Percentiles rank a stretch among this genome's conserved stretches.
Conservation (phyloP, 1,140 invertebrate species). For the Lutraria rhynchaena region DNA sequence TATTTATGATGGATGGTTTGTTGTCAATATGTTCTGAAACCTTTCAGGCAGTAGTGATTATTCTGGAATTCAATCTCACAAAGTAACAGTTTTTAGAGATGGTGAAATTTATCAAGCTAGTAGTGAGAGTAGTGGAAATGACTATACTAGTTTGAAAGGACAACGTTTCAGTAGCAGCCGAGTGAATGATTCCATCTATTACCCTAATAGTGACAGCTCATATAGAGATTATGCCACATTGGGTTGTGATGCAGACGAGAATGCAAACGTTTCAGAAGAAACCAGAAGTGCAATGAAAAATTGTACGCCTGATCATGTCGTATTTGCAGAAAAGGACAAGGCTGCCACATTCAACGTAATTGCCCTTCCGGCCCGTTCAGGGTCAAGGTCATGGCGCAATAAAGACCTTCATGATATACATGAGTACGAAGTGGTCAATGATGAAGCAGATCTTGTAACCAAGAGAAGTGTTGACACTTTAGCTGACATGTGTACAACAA, state of each 20-base stretch:
- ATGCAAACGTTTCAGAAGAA: neutral
- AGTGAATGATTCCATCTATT: slow-evolving; percentile 2
- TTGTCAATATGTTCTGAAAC: neutral
- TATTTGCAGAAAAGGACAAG: neutral
- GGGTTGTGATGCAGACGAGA: neutral
- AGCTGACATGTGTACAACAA: slow-evolving; percentile 11
- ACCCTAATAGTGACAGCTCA: slow-evolving; percentile 19
- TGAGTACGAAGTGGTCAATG: slow-evolving; percentile 14
- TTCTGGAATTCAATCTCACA: neutral
- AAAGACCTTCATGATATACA: slow-evolving; percentile 13
- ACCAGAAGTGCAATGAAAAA: too few species aligned
- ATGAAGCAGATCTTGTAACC: neutral
- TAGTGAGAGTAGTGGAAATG: slow-evolving; percentile 27
- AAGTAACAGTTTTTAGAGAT: slow-evolving; percentile 6
- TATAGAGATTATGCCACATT: slow-evolving; percentile 22
- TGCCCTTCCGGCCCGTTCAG: neutral
- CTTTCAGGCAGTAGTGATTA: slow-evolving; percentile 33
- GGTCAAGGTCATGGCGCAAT: neutral
- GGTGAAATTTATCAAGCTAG: slow-evolving; percentile 24
- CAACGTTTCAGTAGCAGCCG: neutral
- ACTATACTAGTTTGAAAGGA: slow-evolving; percentile 34
- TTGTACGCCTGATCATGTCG: neutral
- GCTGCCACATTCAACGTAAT: slow-evolving; percentile 7
- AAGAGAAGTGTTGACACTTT: neutral
- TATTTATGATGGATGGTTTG: too few species aligned